Conservation (phyloP, 2,797 vertebrate genomes). For the Enteromius radiatus region DNA sequence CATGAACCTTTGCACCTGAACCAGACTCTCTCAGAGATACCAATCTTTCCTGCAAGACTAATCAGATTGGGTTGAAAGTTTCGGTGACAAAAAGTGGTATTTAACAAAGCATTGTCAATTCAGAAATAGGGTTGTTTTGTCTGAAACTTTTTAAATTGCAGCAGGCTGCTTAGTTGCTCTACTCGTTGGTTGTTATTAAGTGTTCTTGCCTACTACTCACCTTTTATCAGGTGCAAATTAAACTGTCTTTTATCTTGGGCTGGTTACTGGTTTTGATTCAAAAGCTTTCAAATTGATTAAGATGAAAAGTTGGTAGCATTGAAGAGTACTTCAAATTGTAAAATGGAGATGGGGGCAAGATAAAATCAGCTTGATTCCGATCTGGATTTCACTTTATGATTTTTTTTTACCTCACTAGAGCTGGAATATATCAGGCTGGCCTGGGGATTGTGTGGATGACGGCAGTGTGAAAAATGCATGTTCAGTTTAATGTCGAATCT, state of each 20-base stretch:
- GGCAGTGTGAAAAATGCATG: slow-evolving; percentile 26
- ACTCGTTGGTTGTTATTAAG: neutral
- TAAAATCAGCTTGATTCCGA: neutral
- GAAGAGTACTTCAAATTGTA: neutral
- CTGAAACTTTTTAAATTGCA: neutral
- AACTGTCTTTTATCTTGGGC: neutral
- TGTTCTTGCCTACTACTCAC: neutral
- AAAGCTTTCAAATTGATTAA: neutral
- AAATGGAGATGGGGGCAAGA: neutral
- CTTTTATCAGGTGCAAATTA: neutral
- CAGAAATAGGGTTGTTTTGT: neutral
- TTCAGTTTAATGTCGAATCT: slow-evolving; percentile 41
- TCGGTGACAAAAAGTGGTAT: neutral
- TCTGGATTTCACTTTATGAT: neutral
- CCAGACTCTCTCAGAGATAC: slow-evolving; percentile 2
- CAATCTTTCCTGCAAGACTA: slow-evolving; percentile 4
- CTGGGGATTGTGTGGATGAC: slow-evolving; percentile 36
- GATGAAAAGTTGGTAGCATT: no score
- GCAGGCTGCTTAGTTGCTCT: neutral
- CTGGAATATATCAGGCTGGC: slow-evolving; percentile 34
- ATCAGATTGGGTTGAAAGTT: slow-evolving; percentile 10
- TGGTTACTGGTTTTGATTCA: neutral
- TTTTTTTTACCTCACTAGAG: slow-evolving; percentile 26
- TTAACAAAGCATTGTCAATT: neutral
- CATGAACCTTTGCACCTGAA: slow-evolving; percentile 14